These are phyloP conservation scores for Zelleria hepariella DNA, from an alignment of 2,888 invertebrate species.

Conservation along the genomic window DNA sequence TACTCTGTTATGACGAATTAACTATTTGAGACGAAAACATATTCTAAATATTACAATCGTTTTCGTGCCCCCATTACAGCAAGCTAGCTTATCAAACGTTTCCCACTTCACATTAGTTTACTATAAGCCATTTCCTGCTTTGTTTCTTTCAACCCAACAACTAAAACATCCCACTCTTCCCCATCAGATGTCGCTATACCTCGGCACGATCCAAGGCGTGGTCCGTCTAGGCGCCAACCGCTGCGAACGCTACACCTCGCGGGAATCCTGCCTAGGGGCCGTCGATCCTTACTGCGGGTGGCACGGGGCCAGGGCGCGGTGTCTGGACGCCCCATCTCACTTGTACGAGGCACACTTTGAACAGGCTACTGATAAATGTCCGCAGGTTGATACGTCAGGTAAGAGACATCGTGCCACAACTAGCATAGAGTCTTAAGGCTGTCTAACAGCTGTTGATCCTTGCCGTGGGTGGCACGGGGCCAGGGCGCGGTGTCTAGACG, in stretches of 20 bases:
- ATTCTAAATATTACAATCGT: too few species aligned
- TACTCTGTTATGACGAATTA: too few species aligned
- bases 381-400: slow-evolving; percentile 19
- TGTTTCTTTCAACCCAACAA: too few species aligned
- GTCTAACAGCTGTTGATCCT: slow-evolving; percentile 89
- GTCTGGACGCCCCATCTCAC: slow-evolving; percentile 72
- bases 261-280: slow-evolving; percentile 82
- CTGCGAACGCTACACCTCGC: slow-evolving; percentile 80
- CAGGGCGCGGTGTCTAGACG: slow-evolving; percentile 79
- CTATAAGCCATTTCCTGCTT: too few species aligned
- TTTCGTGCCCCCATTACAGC: too few species aligned
- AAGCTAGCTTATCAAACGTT: too few species aligned
- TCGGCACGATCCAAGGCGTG: slow-evolving; percentile 78
- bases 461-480: slow-evolving; percentile 95
- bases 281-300: slow-evolving; percentile 97
- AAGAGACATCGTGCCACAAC: neutral
- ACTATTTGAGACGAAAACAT: too few species aligned
- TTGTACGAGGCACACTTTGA: slow-evolving; percentile 83
- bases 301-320: slow-evolving; percentile 84
- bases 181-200: slow-evolving; percentile 78
- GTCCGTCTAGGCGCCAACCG: slow-evolving; percentile 83
- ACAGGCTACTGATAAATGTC: slow-evolving; percentile 69
- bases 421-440: too few species aligned
- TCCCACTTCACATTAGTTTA: too few species aligned
- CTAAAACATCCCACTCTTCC: neutral